Percentiles rank a stretch among this genome's conserved stretches.
These are phyloP conservation scores for Rhimphoctona megacephalus DNA, from an alignment of 2,888 invertebrate genomes.

Conservation along the genomic window DNA sequence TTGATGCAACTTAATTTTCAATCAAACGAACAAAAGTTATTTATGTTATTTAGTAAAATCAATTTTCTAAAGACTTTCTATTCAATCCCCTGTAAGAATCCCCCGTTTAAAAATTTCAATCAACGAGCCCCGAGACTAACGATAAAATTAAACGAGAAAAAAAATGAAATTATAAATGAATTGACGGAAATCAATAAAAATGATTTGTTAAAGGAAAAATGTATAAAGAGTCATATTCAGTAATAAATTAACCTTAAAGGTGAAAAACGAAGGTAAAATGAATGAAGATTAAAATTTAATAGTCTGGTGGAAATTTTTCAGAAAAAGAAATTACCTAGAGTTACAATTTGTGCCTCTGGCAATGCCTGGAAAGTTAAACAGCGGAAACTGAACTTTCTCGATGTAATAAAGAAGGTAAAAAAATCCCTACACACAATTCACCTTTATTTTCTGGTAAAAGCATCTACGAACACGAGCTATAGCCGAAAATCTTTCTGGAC, in stretches of 20 bases:
- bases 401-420: conserved; percentile 19
- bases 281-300: conserved; percentile 29
- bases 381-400: conserved; percentile 9
- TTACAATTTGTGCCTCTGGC: conserved; percentile 11
- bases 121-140: too few species aligned
- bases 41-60: too few species aligned
- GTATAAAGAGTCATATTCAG: neutral
- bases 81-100: neutral
- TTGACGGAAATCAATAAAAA: neutral
- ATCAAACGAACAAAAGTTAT: neutral
- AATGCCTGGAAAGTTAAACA: conserved; percentile 11
- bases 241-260: neutral
- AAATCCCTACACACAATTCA: neutral
- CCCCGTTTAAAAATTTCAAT: neutral
- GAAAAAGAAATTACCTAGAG: conserved; percentile 4
- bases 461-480: conserved; percentile 25
- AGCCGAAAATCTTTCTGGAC: conserved; percentile 26
- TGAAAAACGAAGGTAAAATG: neutral
- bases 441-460: conserved; percentile 33
- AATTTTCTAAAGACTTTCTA: neutral
- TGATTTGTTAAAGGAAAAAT: neutral
- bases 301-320: neutral
- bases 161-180: neutral
- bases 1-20: neutral
- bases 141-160: neutral